A percentile compares a stretch with the other conserved stretches of the same genome.
Conservation (phyloP, 2,888 invertebrate species). For the Adineta ricciae region DNA sequence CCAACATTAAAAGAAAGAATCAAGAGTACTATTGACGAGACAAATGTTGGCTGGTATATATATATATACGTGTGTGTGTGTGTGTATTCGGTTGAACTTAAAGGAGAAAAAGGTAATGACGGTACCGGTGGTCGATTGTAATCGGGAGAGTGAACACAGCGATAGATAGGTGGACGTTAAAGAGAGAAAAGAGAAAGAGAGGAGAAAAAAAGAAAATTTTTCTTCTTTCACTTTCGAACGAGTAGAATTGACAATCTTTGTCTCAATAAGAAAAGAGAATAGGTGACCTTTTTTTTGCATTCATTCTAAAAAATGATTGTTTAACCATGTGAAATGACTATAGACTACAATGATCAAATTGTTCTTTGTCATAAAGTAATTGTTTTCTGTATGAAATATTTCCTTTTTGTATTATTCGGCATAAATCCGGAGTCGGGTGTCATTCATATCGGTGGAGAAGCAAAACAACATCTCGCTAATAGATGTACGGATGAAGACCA, state of each 20-base stretch:
- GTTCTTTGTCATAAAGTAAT: not conserved
- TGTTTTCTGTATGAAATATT: not conserved
- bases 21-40: not conserved
- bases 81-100: not conserved
- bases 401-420: not conserved
- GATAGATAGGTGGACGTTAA: not conserved
- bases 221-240: not conserved
- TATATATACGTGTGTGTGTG: not conserved
- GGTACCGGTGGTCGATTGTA: not conserved
- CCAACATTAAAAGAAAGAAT: not conserved
- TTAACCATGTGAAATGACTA: not conserved
- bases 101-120: not conserved
- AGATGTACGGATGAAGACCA: not conserved
- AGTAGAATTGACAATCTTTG: not conserved
- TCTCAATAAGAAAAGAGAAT: not conserved
- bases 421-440: not conserved
- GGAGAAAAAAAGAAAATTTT: not conserved
- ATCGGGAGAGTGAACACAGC: not conserved
- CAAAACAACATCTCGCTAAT: not conserved
- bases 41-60: not conserved
- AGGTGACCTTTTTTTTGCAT: not conserved
- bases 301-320: not conserved
- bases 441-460: not conserved
- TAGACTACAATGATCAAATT: not conserved
- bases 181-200: not conserved